phyloP scores from a whole-genome alignment of 2,113 vertebrate species.

The Chaenogobius annularis region DNA sequence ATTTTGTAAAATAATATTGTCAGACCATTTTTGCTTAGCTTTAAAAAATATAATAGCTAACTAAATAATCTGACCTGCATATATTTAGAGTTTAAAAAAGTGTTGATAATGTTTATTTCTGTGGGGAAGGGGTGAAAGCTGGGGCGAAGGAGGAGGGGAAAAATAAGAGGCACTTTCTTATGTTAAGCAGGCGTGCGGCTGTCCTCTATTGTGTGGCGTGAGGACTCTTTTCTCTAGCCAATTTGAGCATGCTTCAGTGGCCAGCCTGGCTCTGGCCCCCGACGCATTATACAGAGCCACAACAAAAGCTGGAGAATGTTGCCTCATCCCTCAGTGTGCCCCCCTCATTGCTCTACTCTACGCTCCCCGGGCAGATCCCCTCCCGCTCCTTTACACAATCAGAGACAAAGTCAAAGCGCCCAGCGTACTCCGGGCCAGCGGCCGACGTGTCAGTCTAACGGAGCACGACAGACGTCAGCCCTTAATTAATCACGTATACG shows the following conservation, averaged over 20 bases:
- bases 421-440: slow-evolving; percentile 54
- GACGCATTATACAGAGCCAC: slow-evolving; percentile 73
- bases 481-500: slow-evolving; percentile 78
- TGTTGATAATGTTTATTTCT: slow-evolving; percentile 19
- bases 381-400: slow-evolving; percentile 59
- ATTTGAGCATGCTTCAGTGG: slow-evolving; percentile 77
- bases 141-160: slow-evolving; percentile 46
- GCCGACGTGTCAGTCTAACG: slow-evolving; percentile 68
- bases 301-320: slow-evolving; percentile 78
- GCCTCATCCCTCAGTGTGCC: slow-evolving; percentile 61
- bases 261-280: slow-evolving; percentile 69
- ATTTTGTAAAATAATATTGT: not conserved
- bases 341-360: slow-evolving; percentile 74
- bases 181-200: slow-evolving; percentile 77
- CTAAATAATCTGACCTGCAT: not conserved
- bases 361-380: slow-evolving; percentile 60
- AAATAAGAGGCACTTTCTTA: slow-evolving; percentile 76
- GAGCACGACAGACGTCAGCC: slow-evolving; percentile 71
- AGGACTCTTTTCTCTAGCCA: slow-evolving; percentile 79
- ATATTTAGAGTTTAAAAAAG: slow-evolving; percentile 12
- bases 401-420: slow-evolving; percentile 41
- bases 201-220: slow-evolving; percentile 76
- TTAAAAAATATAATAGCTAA: not conserved
- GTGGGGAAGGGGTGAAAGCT: slow-evolving; percentile 27
- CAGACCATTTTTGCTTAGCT: not conserved